phyloP scores from a whole-genome alignment of 2,888 invertebrate genomes.

The Dinocampus coccinellae region DNA sequence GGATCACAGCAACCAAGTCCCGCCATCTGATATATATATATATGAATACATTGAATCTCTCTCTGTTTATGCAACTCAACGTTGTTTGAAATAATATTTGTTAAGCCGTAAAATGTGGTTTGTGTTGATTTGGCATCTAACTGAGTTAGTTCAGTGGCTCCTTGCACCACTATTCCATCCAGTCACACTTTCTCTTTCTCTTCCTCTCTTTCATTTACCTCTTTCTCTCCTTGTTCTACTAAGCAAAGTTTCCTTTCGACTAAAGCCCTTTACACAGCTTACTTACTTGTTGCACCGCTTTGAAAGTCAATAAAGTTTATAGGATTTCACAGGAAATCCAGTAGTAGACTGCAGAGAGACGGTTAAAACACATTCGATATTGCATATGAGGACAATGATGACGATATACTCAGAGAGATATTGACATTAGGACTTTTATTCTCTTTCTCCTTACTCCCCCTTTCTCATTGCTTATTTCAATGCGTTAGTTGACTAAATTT shows the following conservation, averaged over 20 bases:
- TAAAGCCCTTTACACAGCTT: neutral
- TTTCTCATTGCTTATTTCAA: too few species aligned
- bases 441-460: too few species aligned
- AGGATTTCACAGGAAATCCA: neutral
- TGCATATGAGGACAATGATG: neutral
- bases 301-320: neutral
- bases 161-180: neutral
- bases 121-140: constrained; percentile 33
- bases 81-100: constrained; percentile 26
- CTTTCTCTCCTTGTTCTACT: neutral
- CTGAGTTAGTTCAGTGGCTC: constrained; percentile 22
- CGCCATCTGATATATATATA: neutral
- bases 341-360: neutral
- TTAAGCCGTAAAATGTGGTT: constrained; percentile 35
- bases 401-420: neutral
- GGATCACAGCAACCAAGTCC: neutral
- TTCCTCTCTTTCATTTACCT: neutral
- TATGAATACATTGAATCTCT: neutral
- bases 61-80: constrained; percentile 11
- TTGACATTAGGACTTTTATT: neutral
- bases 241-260: neutral
- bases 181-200: neutral
- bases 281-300: constrained; percentile 9
- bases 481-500: too few species aligned
- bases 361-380: neutral